Evolutionary conservation across 1,140 invertebrate species (phyloP).

Genomic region (Ceratina australensis): DNA sequence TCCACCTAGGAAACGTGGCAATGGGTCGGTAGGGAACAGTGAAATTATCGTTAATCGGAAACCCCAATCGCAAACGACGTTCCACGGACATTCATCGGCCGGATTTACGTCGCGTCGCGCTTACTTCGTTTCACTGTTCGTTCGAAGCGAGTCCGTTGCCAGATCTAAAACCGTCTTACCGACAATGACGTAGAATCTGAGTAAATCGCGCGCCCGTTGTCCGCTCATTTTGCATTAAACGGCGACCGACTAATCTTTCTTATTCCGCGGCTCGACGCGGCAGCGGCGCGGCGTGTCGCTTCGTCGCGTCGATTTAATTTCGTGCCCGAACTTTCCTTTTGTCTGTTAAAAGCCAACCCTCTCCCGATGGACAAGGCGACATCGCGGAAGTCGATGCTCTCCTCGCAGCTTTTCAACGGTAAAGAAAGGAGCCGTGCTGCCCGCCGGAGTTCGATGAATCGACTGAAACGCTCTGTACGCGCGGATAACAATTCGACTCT

Average conservation of each 20-base stretch:
- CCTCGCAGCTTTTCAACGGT: neutral
- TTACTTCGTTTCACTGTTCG: constrained; percentile 42
- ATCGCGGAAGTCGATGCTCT: neutral
- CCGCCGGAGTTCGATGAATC: constrained; percentile 7
- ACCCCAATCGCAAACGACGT: constrained; percentile 26
- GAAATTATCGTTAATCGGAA: constrained; percentile 50
- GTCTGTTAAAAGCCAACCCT: neutral
- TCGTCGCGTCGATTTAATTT: constrained; percentile 32
- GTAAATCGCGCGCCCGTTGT: constrained; percentile 59
- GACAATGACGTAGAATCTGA: constrained; percentile 74
- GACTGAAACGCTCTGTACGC: neutral
- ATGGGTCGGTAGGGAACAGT: neutral
- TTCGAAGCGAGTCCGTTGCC: constrained; percentile 58
- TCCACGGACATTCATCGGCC: constrained; percentile 36
- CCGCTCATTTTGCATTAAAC: constrained; percentile 42
- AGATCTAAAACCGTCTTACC: constrained; percentile 74
- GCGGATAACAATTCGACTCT: neutral
- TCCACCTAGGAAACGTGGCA: neutral
- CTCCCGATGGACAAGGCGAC: neutral
- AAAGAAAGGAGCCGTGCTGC: neutral
- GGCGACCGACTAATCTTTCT: constrained; percentile 42
- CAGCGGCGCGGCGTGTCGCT: constrained; percentile 12
- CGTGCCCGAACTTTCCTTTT: constrained; percentile 16
- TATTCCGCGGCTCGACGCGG: constrained; percentile 16
- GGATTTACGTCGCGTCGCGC: constrained; percentile 36